These are phyloP conservation scores for Henricia sp. DNA, from an alignment of 53 echinoderm and acorn worm species.

Conservation along the genomic window DNA sequence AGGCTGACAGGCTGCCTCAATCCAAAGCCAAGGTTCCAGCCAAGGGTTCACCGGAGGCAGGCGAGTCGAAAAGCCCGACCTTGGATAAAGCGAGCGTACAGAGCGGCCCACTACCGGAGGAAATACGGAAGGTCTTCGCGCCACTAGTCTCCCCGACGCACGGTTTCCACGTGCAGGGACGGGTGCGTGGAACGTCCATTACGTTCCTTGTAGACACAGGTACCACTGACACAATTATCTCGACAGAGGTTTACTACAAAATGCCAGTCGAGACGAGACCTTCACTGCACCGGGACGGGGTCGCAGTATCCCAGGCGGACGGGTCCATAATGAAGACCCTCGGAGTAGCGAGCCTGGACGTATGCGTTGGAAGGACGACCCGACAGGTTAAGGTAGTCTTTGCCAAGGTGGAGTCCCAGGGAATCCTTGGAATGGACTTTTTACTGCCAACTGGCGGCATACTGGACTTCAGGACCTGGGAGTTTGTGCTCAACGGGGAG, in stretches of 20 bases:
- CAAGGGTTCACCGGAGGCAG: not conserved
- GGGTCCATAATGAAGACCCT: conserved; percentile 20
- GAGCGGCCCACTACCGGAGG: not conserved
- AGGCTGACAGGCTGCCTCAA: no score
- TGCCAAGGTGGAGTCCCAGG: conserved; percentile 59
- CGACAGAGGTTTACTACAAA: conserved; percentile 23
- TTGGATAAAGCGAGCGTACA: not conserved
- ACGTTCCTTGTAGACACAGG: conserved; percentile 64
- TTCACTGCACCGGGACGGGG: not conserved
- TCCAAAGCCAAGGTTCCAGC: conserved; percentile 10
- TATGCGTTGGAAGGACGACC: conserved; percentile 22
- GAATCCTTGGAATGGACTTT: conserved; percentile 53
- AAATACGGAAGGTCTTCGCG: not conserved
- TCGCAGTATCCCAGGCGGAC: conserved; percentile 51
- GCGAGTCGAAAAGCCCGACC: no score
- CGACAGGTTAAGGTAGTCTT: conserved; percentile 45
- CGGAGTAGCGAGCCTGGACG: conserved; percentile 49
- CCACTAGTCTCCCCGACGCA: not conserved
- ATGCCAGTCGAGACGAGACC: conserved; percentile 30
- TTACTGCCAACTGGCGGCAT: conserved; percentile 1
- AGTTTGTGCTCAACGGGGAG: conserved; percentile 31
- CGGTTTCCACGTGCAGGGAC: conserved; percentile 50
- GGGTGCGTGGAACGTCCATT: not conserved
- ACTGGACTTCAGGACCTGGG: conserved; percentile 24
- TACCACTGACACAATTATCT: conserved; percentile 60